A percentile compares a stretch with the other conserved stretches of the same genome.
phyloP scores from a whole-genome alignment of 2,888 invertebrate species.

The Poecilobothrus nobilitatus region DNA sequence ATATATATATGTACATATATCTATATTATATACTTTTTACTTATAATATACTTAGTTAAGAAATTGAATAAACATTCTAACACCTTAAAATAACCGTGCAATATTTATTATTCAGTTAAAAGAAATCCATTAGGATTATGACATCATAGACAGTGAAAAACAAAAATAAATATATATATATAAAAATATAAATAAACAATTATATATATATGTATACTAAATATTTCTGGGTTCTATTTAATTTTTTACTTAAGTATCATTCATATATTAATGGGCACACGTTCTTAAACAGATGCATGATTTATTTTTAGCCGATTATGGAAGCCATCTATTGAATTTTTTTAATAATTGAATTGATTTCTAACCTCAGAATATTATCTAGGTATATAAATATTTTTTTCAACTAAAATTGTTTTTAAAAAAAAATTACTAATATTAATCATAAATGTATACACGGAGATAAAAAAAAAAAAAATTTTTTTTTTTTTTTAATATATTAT shows the following conservation, averaged over 20 bases:
- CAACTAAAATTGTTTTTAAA: no score
- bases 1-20: no score
- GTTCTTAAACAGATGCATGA: not conserved
- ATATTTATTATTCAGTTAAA: not conserved
- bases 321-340: not conserved
- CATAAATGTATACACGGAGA: no score
- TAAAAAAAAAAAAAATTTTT: no score
- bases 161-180: no score
- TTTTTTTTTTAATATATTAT: no score
- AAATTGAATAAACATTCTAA: not conserved
- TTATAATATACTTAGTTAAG: not conserved
- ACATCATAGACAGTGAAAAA: not conserved
- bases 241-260: not conserved
- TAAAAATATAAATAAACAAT: no score
- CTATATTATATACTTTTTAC: not conserved
- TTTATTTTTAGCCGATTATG: constrained; percentile 1
- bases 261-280: not conserved
- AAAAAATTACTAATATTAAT: no score
- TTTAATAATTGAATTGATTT: not conserved
- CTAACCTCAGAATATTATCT: not conserved
- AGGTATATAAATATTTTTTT: not conserved
- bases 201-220: no score
- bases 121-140: not conserved
- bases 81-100: not conserved
- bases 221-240: not conserved